Evolutionary conservation across 2,113 vertebrate species (phyloP).

Genomic region (Cichladusa arquata): DNA sequence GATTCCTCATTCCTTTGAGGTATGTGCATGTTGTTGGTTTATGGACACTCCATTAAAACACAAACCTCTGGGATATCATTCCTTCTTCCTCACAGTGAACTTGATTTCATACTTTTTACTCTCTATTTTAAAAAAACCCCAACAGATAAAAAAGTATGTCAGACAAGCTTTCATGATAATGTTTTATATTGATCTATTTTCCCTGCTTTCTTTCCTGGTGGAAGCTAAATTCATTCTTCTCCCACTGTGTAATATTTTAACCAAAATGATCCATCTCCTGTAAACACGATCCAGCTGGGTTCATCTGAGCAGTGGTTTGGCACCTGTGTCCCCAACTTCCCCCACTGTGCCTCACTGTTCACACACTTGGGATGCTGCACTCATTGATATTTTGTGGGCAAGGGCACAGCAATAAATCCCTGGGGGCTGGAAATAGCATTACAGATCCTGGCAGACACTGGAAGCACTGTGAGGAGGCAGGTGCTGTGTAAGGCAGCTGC

Average conservation of each 20-base stretch:
- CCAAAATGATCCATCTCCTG: background rate
- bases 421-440: fast-evolving
- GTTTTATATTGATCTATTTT: background rate
- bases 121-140: background rate
- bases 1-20: background rate
- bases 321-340: background rate
- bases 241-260: background rate
- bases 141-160: background rate
- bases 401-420: background rate
- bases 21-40: conserved; percentile 11
- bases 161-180: background rate
- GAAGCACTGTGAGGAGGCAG: background rate
- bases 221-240: background rate
- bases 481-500: background rate
- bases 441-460: fast-evolving
- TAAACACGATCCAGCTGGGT: fast-evolving
- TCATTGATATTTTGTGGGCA: background rate
- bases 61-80: conserved; percentile 14
- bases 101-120: background rate
- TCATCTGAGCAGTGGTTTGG: background rate
- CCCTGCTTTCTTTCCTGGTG: background rate
- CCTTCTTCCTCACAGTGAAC: conserved; percentile 24
- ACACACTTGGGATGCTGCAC: background rate
- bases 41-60: conserved; percentile 38
- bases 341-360: background rate